These are phyloP conservation scores for Teleopsis dalmanni DNA, from an alignment of 1,140 invertebrate genomes.

Conservation along the genomic window DNA sequence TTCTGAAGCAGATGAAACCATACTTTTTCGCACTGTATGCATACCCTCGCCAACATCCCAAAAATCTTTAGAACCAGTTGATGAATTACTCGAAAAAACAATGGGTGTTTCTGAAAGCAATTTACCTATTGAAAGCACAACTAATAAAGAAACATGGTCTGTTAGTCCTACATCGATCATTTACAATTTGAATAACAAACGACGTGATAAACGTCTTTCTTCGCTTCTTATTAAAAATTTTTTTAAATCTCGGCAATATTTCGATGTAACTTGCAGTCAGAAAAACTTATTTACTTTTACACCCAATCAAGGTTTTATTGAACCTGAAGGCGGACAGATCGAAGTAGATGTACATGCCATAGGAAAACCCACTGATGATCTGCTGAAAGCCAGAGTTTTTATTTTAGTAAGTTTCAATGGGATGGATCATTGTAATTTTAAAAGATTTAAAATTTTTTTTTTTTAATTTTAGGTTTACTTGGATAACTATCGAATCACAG, in stretches of 20 bases:
- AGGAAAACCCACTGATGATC: background rate
- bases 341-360: slow-evolving; percentile 24
- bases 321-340: slow-evolving; percentile 27
- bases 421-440: background rate
- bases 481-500: slow-evolving; percentile 34
- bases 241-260: slow-evolving; percentile 29
- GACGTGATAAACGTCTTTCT: background rate
- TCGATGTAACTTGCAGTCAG: slow-evolving; percentile 27
- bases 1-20: slow-evolving; percentile 36
- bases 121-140: slow-evolving; percentile 11
- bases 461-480: slow-evolving; percentile 19
- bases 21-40: slow-evolving; percentile 35
- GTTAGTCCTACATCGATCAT: slow-evolving; percentile 19
- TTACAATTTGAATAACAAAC: slow-evolving; percentile 15
- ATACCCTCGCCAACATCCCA: slow-evolving; percentile 29
- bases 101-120: slow-evolving; percentile 19
- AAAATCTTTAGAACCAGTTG: slow-evolving; percentile 25
- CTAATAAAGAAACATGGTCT: slow-evolving; percentile 23
- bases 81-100: slow-evolving; percentile 18
- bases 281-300: slow-evolving; percentile 22
- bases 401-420: slow-evolving; percentile 1
- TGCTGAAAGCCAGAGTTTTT: background rate
- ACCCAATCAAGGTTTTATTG: slow-evolving; percentile 28
- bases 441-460: slow-evolving; percentile 2
- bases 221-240: slow-evolving; percentile 22